phyloP scores from a whole-genome alignment of 2,113 vertebrate species.

The Pelodiscus sinensis region DNA sequence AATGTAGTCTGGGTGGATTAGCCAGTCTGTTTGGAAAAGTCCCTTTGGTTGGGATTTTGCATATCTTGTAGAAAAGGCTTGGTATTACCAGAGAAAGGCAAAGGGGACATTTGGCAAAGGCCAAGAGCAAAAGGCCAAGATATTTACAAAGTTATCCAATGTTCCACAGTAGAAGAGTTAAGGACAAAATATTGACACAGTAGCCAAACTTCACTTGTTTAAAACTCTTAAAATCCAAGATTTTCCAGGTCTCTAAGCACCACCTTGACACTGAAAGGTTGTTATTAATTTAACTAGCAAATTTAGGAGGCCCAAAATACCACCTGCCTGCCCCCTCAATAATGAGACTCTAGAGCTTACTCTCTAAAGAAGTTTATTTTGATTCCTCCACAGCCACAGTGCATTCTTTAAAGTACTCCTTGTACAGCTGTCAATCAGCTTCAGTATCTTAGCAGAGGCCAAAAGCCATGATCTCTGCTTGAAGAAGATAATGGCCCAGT shows the following conservation, averaged over 20 bases:
- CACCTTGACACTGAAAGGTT: neutral
- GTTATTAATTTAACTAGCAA: neutral
- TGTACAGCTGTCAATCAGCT: neutral
- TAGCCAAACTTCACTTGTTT: neutral
- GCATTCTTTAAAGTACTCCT: rapidly evolving
- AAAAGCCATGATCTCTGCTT: neutral
- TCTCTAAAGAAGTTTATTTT: neutral
- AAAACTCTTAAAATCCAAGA: neutral
- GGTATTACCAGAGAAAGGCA: neutral
- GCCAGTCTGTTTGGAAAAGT: neutral
- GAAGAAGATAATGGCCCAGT: neutral
- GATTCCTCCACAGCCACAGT: neutral
- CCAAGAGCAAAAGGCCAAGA: neutral
- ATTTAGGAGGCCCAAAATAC: neutral
- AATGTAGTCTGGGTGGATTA: neutral
- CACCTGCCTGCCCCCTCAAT: neutral
- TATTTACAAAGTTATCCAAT: neutral
- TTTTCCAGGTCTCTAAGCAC: neutral
- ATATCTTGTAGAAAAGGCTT: neutral
- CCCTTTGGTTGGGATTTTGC: rapidly evolving
- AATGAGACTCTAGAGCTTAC: neutral
- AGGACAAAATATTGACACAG: neutral
- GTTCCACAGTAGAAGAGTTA: neutral
- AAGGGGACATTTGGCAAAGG: neutral
- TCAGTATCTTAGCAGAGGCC: neutral